Evolutionary conservation across 2,888 invertebrate species (phyloP), one percentile per base, ranked within the genome.

Genomic region (Drosophila subquinaria): DNA sequence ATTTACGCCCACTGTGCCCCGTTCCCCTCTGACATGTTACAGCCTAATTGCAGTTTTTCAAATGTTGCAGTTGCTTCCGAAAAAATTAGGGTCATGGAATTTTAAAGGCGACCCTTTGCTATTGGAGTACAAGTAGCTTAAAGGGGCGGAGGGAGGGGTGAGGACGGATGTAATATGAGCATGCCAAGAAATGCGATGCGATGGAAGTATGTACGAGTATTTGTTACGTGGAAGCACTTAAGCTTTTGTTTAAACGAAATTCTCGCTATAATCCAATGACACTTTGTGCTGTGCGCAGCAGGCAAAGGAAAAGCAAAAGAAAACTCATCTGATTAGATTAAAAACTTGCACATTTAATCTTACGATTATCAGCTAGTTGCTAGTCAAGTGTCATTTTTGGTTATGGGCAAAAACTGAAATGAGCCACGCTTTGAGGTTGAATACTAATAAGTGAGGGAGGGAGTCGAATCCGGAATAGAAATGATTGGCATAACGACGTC

Each of bases 1-100:
- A 36, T 36, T 36, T 36, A 2, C 3, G 5, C 36, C 36, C 36
- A 36, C 36, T 36, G 36, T 40, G 15, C 27, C 10, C n/a, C 53
- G 9, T 15, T 36, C 60, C 67, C 53, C 33, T 42, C 65, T 52
- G 76, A 73, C 79, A 79, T 77, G 75, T 67, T 71, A 77, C 79
- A 69, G 76, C 80, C 82, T 82, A 82, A 79, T 81, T 81, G 81
- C 81, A 81, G 81, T 81, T 81, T 80, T 81, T 79, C 81, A 79
- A 80, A 79, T 78, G 81, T 76, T 79, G 72, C 82, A 82, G 78
- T 73, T 82, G 82, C 81, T 81, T 82, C 82, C 80, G 76, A 80
- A 82, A 81, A 82, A 82, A 82, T 82, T 82, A 82, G 82, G 82
- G 82, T 79, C 81, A 82, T 80, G 79, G 73, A 80, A 81, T 79